phyloP scores from a whole-genome alignment of 1,140 invertebrate species.

The Linepithema humile region DNA sequence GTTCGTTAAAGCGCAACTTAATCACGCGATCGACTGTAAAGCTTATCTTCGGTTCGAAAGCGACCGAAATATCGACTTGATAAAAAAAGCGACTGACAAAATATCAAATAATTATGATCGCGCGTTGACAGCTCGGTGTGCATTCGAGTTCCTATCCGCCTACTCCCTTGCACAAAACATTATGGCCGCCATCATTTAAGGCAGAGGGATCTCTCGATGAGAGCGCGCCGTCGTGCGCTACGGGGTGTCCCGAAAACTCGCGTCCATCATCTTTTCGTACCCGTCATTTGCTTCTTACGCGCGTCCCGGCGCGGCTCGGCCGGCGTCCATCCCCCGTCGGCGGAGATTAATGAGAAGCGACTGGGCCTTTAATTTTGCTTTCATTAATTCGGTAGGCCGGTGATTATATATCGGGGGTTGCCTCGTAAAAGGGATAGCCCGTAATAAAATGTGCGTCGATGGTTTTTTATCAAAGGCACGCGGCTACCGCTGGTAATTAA shows the following conservation, averaged over 20 bases:
- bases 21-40: no score
- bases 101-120: constrained; percentile 75
- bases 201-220: constrained; percentile 66
- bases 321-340: constrained; percentile 11
- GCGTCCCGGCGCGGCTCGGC: neutral
- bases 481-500: constrained; percentile 46
- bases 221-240: constrained; percentile 65
- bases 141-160: constrained; percentile 67
- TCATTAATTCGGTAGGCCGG: constrained; percentile 70
- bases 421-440: constrained; percentile 44
- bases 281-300: constrained; percentile 71
- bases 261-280: constrained; percentile 71
- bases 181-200: constrained; percentile 79
- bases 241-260: constrained; percentile 76
- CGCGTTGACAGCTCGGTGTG: constrained; percentile 76
- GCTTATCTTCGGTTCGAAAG: no score
- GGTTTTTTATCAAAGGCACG: constrained; percentile 55
- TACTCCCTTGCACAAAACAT: constrained; percentile 76
- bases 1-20: no score
- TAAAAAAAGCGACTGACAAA: constrained; percentile 31
- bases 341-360: constrained; percentile 71
- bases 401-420: constrained; percentile 65
- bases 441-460: constrained; percentile 61
- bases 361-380: constrained; percentile 70
- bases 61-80: neutral